phyloP scores from a whole-genome alignment of 2,797 vertebrate species.

The Anabas testudineus region DNA sequence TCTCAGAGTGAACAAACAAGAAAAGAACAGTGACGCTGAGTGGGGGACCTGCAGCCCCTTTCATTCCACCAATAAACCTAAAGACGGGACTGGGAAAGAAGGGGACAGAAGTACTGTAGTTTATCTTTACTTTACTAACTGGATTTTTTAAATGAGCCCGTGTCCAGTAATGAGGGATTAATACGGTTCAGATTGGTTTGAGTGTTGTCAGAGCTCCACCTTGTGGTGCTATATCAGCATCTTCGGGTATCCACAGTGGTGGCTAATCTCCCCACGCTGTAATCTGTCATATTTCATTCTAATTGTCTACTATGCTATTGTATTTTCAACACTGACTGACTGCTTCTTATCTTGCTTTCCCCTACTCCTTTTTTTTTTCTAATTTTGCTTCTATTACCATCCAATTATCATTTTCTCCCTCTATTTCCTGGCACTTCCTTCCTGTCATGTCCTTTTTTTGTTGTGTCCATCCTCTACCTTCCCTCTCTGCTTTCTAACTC shows the following conservation, averaged over 20 bases:
- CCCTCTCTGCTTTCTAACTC: constrained; percentile 5
- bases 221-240: constrained; percentile 46
- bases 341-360: constrained; percentile 33
- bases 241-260: neutral
- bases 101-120: constrained; percentile 19
- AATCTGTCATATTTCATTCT: constrained; percentile 32
- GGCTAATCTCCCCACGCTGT: constrained; percentile 15
- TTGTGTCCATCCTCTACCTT: neutral
- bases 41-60: constrained; percentile 51
- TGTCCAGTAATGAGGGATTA: constrained; percentile 53
- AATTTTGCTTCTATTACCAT: constrained; percentile 27
- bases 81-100: neutral
- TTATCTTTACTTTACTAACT: constrained; percentile 26
- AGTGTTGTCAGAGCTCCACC: constrained; percentile 67
- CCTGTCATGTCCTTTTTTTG: neutral
- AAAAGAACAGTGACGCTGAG: constrained; percentile 51
- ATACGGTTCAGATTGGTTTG: constrained; percentile 16
- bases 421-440: constrained; percentile 13
- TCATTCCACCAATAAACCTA: constrained; percentile 41
- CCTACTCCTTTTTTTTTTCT: constrained; percentile 28
- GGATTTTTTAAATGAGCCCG: constrained; percentile 31
- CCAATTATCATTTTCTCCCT: constrained; percentile 27
- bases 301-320: constrained; percentile 1
- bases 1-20: constrained; percentile 65
- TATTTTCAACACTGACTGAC: constrained; percentile 21